Conservation (phyloP, 2,797 vertebrate species). For the Betta splendens region DNA sequence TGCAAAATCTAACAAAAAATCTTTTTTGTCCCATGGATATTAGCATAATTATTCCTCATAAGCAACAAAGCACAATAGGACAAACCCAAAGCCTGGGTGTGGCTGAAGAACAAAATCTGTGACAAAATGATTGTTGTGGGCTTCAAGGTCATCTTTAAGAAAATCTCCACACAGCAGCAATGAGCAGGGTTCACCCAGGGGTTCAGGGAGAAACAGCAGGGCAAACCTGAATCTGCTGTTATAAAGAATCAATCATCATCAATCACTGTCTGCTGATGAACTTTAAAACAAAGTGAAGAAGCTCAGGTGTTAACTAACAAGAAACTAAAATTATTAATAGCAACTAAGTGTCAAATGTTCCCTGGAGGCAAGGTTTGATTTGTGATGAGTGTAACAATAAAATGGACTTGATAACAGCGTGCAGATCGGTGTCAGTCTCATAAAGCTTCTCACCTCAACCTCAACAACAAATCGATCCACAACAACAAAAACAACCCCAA, state of each 20-base stretch:
- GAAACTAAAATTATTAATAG: not conserved
- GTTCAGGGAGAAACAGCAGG: conserved; percentile 6
- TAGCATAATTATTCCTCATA: too few relatives aligned
- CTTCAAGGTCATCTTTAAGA: too few relatives aligned
- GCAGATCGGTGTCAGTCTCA: not conserved
- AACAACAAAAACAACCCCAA: not conserved
- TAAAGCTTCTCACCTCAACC: not conserved
- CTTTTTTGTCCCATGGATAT: too few relatives aligned
- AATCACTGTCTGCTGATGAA: not conserved
- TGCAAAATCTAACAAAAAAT: too few relatives aligned
- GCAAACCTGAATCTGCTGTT: not conserved
- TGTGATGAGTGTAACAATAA: not conserved
- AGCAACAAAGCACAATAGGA: too few relatives aligned
- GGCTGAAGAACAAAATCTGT: too few relatives aligned
- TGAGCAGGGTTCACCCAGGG: too few relatives aligned
- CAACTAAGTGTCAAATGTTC: too few relatives aligned
- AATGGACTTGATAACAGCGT: not conserved
- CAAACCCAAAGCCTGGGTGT: too few relatives aligned
- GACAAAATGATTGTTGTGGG: too few relatives aligned
- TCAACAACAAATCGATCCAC: not conserved
- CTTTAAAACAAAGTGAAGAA: not conserved
- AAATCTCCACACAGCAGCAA: too few relatives aligned
- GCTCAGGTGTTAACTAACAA: conserved; percentile 2
- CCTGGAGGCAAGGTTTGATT: conserved; percentile 1
- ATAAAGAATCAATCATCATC: too few relatives aligned